Percentiles rank a stretch among this genome's conserved stretches.
phyloP scores from a whole-genome alignment of 2,113 vertebrate genomes.

The Nycticryphes semicollaris region DNA sequence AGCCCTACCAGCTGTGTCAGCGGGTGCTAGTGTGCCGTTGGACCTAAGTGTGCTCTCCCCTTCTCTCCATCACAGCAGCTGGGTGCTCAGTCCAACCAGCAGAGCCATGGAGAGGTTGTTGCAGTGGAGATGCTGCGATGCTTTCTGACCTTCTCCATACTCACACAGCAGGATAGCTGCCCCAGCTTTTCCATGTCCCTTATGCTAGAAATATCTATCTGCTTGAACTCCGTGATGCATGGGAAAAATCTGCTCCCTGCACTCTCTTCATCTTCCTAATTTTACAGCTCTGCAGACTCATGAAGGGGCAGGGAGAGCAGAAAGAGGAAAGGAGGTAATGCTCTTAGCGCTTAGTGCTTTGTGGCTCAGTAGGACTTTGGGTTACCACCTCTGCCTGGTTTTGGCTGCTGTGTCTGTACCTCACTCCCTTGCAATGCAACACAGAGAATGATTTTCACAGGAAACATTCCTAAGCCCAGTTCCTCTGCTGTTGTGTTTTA shows the following conservation, averaged over 20 bases:
- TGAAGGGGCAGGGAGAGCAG: background rate
- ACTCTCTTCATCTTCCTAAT: background rate
- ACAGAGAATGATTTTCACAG: background rate
- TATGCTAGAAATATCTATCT: background rate
- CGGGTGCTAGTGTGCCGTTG: accelerated
- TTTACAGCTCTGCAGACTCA: background rate
- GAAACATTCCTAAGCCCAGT: background rate
- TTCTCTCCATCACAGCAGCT: background rate
- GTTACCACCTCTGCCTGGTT: background rate
- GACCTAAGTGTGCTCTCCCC: background rate
- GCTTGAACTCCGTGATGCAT: background rate
- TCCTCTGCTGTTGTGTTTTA: background rate
- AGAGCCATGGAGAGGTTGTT: background rate
- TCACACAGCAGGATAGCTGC: background rate
- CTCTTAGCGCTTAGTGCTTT: background rate
- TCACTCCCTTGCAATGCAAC: background rate
- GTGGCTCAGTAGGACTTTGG: background rate
- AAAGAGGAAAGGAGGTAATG: background rate
- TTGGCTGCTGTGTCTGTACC: background rate
- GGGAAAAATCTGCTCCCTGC: background rate
- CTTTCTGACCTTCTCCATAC: background rate
- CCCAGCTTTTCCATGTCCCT: background rate
- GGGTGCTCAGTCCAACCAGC: background rate
- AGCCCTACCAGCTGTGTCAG: background rate
- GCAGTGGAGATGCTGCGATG: background rate